Evolutionary conservation across 2,888 invertebrate genomes (phyloP), one percentile per base, ranked within the genome.

Genomic region (Drosophila macrospina): DNA sequence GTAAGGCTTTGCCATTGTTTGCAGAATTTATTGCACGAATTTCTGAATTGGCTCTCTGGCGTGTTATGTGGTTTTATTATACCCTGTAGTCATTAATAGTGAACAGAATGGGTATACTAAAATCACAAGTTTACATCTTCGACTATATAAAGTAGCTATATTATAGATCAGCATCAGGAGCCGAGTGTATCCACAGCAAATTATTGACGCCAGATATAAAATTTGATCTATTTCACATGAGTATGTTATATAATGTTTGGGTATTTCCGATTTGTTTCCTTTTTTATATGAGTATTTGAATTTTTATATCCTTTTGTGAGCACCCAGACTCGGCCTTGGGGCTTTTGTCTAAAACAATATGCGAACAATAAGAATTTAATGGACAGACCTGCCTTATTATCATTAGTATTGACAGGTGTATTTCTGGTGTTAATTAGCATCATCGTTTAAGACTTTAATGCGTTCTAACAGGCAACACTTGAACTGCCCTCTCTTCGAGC

Each of bases 21-120:
- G 84, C 77, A 63, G 84, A 86, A 85, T 88, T 85, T 86, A 85
- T 88, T 84, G 77, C 80, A 77, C 72, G 77, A 86, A 88, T 74
- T 81, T 85, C 79, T 86, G 87, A 86, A 85, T 86, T 85, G 87
- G 79, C 79, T 86, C 79, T 78, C 67, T 73, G 77, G 66, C 26
- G 74, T 67, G 60, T 63, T 78, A 69, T 81, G 69, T 74, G 77
- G 77, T 79, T 77, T 87, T 83, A 83, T 76, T 79, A 61, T 55
- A 61, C 54, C 61, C 41, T 50, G 59, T 50, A 59, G 59, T 8
- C 54, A 37, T 44, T 20, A 16, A 34, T 15, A 45, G 15, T 34
- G 55, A 1, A 11, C 26, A 7, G 7, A 32, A 44, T 42, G 44
- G 55, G 32, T 44, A 34, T 44, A 55, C 44, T 55, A 55, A 55